Evolutionary conservation across 92 coral and sea anemone species (phyloP).

Genomic region (Pocillopora meandrina): DNA sequence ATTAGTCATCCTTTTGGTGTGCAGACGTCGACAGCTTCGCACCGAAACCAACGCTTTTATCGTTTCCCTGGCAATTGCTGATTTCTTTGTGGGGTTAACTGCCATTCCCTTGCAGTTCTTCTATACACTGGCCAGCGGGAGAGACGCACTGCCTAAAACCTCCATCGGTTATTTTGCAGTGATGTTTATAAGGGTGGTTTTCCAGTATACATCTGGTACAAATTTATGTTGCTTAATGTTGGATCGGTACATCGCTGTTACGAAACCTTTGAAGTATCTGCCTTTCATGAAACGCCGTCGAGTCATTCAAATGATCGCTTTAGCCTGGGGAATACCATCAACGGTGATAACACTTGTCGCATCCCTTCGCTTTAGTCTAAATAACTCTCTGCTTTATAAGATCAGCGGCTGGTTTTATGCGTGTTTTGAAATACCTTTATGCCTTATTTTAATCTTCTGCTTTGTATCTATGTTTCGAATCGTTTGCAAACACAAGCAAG

Average conservation of each 20-base stretch:
- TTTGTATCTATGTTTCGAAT: not conserved
- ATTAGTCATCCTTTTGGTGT: too few relatives aligned
- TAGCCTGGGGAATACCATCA: not conserved
- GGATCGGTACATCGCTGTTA: constrained; percentile 12
- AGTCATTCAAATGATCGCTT: not conserved
- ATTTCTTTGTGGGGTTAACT: too few relatives aligned
- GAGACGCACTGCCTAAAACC: too few relatives aligned
- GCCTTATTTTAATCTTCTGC: not conserved
- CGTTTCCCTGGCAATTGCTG: too few relatives aligned
- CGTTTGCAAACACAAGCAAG: not conserved
- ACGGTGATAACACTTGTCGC: not conserved
- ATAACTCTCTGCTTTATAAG: not conserved
- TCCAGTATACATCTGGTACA: not conserved
- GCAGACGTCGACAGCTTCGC: too few relatives aligned
- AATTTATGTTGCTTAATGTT: constrained; percentile 1
- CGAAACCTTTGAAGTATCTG: constrained; percentile 1
- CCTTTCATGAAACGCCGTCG: not conserved
- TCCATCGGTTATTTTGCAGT: too few relatives aligned
- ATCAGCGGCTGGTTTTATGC: not conserved
- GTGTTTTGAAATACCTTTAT: not conserved
- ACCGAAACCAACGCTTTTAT: too few relatives aligned
- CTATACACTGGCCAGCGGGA: too few relatives aligned
- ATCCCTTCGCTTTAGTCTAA: not conserved
- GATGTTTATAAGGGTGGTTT: not conserved
- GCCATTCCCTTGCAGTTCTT: too few relatives aligned